These are phyloP conservation scores for Thymelicus sylvestris DNA, from an alignment of 2,888 invertebrate species.

Conservation along the genomic window DNA sequence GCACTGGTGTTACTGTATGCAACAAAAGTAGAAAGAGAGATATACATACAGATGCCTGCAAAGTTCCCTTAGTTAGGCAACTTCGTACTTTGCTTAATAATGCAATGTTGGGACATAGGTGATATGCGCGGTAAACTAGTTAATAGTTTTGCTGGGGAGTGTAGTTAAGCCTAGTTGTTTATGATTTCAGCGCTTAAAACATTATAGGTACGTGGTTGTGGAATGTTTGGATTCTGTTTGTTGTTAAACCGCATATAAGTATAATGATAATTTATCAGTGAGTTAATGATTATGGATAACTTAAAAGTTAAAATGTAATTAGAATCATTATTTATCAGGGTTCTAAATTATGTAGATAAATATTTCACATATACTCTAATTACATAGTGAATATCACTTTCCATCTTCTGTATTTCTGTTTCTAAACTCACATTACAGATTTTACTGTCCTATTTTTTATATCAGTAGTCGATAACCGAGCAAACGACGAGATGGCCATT, in stretches of 20 bases:
- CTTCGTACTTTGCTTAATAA: conserved; percentile 54
- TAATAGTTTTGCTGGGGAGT: conserved; percentile 30
- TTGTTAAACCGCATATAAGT: neutral
- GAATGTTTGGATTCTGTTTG: neutral
- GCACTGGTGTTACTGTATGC: conserved; percentile 36
- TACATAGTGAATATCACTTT: too few relatives aligned
- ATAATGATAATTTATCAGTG: too few relatives aligned
- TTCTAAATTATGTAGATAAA: too few relatives aligned
- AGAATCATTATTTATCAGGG: too few relatives aligned
- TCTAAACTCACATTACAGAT: too few relatives aligned
- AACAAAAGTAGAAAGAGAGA: conserved; percentile 43
- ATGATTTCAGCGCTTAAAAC: neutral
- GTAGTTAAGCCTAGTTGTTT: conserved; percentile 16
- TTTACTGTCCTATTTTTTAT: too few relatives aligned
- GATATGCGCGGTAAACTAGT: conserved; percentile 40
- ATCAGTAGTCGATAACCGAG: too few relatives aligned
- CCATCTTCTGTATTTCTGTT: too few relatives aligned
- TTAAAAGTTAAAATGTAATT: too few relatives aligned
- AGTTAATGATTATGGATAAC: too few relatives aligned
- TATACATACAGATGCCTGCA: conserved; percentile 41
- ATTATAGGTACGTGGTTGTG: neutral
- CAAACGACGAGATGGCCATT: too few relatives aligned
- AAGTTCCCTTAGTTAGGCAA: conserved; percentile 54
- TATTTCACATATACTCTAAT: too few relatives aligned
- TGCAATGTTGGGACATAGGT: conserved; percentile 45